Base-by-base conservation (phyloP, 2,888 invertebrate species). In the Atrina japonica region DNA sequence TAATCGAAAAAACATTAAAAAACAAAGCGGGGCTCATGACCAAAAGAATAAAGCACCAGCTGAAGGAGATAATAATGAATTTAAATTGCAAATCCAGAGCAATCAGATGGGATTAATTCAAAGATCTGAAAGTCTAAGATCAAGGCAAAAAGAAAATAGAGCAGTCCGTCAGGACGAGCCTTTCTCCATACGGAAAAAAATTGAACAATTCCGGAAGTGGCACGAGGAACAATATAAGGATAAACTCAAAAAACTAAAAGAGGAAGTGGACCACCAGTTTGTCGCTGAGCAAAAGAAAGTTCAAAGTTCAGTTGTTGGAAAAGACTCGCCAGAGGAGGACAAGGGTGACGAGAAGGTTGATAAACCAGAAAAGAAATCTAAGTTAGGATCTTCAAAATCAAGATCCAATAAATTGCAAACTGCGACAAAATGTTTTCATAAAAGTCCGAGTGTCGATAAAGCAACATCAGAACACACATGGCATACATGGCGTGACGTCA, bases 401-500 rank as follows among this genome's bases (percentile, higher is more conserved):
- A 49, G 47, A 29, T 61, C 61, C 30, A 49, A 47, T 47, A 61
- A 23, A 18, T 40, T 29, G 2, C 43, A 63, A 21, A 45, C 40
- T 21, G 64, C 49, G 25, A 29, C 58, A 21, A 18, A 40, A 43
- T 35, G 30, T 35, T 35, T 29, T 30, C 45, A 40, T 3, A 63
- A 50, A 50, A 18, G 23, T 11, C 30, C 61, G 1, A 30, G 27
- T 9, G 65, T 40, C 21, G 78, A 79, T 25, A 70, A 67, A 67
- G 70, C 69, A 9, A 60, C 70, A 6, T 80, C 81, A 16, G 81
- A 75, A 66, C 76, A 78, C 53, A 86, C 86, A 18, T 87, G 88
- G 84, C 79, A 76, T 70, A 86, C 86, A 16, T 88, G 86, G 85
- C 77, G 88, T 58, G 83, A 84, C 66, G 80, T 83, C 23, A 88